Conservation (phyloP, 2,113 vertebrate genomes). For the Butastur rufipennis region DNA sequence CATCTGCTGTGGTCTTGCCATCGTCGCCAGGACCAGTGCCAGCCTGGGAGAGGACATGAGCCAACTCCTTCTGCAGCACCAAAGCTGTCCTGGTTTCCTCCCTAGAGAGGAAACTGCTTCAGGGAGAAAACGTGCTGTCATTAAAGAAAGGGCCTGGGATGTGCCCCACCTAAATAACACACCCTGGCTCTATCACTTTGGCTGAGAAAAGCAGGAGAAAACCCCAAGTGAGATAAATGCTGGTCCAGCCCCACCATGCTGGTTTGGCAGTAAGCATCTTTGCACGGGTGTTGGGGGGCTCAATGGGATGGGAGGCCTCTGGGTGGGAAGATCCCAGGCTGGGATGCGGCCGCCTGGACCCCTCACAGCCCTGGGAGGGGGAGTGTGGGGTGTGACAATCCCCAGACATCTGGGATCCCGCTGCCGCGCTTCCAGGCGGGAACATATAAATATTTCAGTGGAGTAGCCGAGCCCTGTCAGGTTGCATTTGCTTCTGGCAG, state of each 20-base stretch:
- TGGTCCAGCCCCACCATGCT: rapidly evolving
- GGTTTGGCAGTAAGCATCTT: neutral
- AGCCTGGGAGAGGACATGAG: neutral
- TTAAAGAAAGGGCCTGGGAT: neutral
- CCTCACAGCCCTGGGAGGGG: neutral
- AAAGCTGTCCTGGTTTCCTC: neutral
- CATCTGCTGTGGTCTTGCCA: neutral
- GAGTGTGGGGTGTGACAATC: neutral
- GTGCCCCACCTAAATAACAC: neutral
- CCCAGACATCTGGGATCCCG: neutral
- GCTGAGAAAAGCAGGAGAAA: neutral
- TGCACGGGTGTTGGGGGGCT: rapidly evolving
- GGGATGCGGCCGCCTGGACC: neutral
- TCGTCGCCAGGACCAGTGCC: neutral
- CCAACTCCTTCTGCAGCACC: neutral
- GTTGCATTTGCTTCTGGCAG: neutral
- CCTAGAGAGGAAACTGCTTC: neutral
- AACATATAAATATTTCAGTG: conserved; percentile 34
- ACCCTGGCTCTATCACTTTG: neutral
- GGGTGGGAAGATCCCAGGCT: neutral
- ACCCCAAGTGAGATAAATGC: neutral
- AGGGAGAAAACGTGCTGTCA: rapidly evolving
- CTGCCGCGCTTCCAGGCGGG: neutral
- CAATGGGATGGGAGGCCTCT: neutral
- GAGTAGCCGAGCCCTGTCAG: conserved; percentile 14